These are phyloP conservation scores for Tricholaema leucomelas DNA, from an alignment of 2,113 vertebrate genomes.

Conservation along the genomic window DNA sequence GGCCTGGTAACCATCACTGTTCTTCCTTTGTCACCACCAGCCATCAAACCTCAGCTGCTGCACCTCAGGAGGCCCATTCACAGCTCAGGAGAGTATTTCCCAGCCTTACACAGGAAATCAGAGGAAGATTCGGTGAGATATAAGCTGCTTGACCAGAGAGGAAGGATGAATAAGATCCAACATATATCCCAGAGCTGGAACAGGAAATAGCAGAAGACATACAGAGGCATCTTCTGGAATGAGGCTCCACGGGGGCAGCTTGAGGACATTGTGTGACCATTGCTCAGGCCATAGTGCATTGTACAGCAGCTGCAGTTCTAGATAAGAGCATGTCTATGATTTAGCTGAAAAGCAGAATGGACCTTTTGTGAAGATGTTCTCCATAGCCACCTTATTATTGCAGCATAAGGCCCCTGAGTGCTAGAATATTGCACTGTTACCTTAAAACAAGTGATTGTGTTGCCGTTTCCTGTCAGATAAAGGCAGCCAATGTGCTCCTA, in stretches of 20 bases:
- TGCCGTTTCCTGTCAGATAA: background rate
- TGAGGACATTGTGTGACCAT: background rate
- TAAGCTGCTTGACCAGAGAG: constrained; percentile 83
- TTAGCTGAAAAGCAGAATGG: background rate
- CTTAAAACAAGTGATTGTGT: background rate
- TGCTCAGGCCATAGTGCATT: background rate
- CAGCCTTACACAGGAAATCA: constrained; percentile 68
- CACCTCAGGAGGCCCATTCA: constrained; percentile 80
- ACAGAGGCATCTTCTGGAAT: background rate
- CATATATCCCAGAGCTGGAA: constrained; percentile 85
- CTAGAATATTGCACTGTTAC: background rate
- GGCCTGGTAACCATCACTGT: background rate
- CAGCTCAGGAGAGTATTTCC: constrained; percentile 73
- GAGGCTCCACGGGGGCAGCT: background rate
- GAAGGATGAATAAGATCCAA: constrained; percentile 87
- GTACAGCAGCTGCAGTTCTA: background rate
- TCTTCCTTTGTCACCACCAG: constrained; percentile 59
- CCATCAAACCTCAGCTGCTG: constrained; percentile 73
- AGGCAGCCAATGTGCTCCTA: background rate
- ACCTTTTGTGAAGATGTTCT: background rate
- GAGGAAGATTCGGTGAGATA: constrained; percentile 68
- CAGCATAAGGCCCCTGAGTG: background rate
- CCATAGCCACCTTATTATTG: background rate
- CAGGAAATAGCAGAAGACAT: constrained; percentile 67
- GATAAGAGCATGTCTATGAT: background rate